A percentile compares a stretch with the other conserved stretches of the same genome.
Evolutionary conservation across 1,140 invertebrate genomes (phyloP).

Genomic region (Zaprionus vittiger): DNA sequence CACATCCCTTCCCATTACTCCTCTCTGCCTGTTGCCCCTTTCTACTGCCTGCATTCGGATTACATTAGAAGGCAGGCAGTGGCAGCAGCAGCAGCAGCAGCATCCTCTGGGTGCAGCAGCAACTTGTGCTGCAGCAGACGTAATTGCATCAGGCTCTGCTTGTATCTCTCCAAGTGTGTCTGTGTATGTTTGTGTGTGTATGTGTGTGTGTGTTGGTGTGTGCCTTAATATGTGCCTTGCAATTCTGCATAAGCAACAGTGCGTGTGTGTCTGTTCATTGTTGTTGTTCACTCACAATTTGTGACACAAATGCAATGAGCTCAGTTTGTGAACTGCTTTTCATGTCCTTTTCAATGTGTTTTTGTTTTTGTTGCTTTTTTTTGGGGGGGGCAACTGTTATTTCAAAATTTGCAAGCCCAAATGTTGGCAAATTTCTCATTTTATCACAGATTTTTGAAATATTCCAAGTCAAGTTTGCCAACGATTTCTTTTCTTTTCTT

Average conservation of each 20-base stretch:
- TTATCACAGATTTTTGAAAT: constrained; percentile 1
- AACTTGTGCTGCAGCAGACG: constrained; percentile 39
- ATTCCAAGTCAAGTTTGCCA: background rate
- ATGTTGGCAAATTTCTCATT: background rate
- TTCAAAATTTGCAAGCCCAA: background rate
- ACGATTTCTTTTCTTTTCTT: background rate
- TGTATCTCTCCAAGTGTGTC: constrained; percentile 26
- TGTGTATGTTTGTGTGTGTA: constrained; percentile 11
- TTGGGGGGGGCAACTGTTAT: background rate
- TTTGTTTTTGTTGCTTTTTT: constrained; percentile 22
- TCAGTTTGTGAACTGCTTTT: constrained; percentile 52
- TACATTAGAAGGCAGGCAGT: constrained; percentile 44
- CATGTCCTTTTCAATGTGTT: constrained; percentile 28
- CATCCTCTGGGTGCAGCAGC: constrained; percentile 53
- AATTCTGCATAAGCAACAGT: background rate
- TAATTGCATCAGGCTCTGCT: constrained; percentile 75
- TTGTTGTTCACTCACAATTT: constrained; percentile 8
- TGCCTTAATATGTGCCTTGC: background rate
- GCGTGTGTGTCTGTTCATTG: constrained; percentile 2
- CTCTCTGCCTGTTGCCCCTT: background rate
- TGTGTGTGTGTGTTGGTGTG: constrained; percentile 8
- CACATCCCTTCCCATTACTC: constrained; percentile 10
- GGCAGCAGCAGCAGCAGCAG: background rate
- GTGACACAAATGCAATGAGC: constrained; percentile 47
- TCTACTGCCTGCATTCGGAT: constrained; percentile 51